phyloP scores from a whole-genome alignment of 2,888 invertebrate species.

The Meteorus colon region DNA sequence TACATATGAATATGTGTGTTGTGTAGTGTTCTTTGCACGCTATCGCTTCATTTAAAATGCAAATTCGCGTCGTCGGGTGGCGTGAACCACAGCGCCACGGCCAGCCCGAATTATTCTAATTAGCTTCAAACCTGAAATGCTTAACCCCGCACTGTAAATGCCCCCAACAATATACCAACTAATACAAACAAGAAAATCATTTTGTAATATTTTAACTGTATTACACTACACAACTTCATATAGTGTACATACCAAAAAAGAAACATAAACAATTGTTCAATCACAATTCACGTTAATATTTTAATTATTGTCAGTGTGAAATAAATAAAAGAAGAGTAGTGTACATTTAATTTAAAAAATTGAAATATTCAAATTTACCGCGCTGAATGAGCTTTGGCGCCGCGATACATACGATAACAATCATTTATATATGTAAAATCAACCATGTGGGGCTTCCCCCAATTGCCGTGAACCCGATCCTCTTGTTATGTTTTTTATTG shows the following conservation, averaged over 20 bases:
- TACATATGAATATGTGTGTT: slow-evolving; percentile 29
- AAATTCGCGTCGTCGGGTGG: slow-evolving; percentile 66
- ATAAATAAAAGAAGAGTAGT: neutral
- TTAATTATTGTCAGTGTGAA: neutral
- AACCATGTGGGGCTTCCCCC: slow-evolving; percentile 7
- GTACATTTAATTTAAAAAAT: neutral
- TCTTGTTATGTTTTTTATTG: slow-evolving; percentile 11
- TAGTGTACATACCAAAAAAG: neutral
- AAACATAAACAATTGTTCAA: neutral
- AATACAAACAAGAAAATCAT: slow-evolving; percentile 22
- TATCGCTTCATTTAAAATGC: slow-evolving; percentile 74
- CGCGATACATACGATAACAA: neutral
- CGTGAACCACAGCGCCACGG: slow-evolving; percentile 64
- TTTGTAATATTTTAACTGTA: slow-evolving; percentile 8
- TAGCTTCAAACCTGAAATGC: slow-evolving; percentile 62
- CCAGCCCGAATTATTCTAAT: slow-evolving; percentile 72
- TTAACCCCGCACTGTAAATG: slow-evolving; percentile 28
- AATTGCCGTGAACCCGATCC: slow-evolving; percentile 13
- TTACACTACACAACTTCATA: neutral
- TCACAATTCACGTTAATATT: neutral
- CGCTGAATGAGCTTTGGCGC: slow-evolving; percentile 4
- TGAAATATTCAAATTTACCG: slow-evolving; percentile 6
- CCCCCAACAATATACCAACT: slow-evolving; percentile 5
- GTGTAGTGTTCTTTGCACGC: slow-evolving; percentile 65
- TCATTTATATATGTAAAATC: neutral